Evolutionary conservation across 2,797 vertebrate genomes (phyloP).

Genomic region (Sebastes vulpes): DNA sequence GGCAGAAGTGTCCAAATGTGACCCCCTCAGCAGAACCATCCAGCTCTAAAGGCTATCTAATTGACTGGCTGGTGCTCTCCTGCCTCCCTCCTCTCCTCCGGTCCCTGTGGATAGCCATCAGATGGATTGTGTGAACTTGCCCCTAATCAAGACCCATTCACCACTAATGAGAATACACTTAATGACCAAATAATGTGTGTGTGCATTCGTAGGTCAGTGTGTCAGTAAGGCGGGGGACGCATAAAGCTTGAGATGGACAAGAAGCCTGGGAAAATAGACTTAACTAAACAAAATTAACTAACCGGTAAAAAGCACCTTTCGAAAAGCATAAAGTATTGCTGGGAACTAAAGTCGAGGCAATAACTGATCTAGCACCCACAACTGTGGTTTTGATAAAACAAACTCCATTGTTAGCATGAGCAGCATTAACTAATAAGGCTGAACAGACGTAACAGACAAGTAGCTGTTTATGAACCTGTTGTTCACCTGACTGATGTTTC

Average conservation of each 20-base stretch:
- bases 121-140: conserved; percentile 82
- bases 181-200: conserved; percentile 74
- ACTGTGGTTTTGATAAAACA: background rate
- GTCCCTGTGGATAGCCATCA: conserved; percentile 76
- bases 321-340: background rate
- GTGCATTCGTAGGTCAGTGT: conserved; percentile 41
- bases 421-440: background rate
- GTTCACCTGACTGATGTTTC: background rate
- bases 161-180: conserved; percentile 83
- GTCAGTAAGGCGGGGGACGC: conserved; percentile 26
- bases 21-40: conserved; percentile 84
- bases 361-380: background rate
- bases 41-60: conserved; percentile 80
- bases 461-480: background rate
- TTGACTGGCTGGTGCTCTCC: conserved; percentile 81
- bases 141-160: conserved; percentile 79
- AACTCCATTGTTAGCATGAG: background rate
- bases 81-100: conserved; percentile 55
- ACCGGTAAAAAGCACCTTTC: background rate
- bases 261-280: background rate
- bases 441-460: background rate
- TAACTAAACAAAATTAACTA: background rate
- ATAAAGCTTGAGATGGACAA: conserved; percentile 10
- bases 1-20: conserved; percentile 86
- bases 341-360: background rate